These are phyloP conservation scores for Myiothlypis coronata DNA, from an alignment of 2,797 vertebrate genomes.

Conservation along the genomic window DNA sequence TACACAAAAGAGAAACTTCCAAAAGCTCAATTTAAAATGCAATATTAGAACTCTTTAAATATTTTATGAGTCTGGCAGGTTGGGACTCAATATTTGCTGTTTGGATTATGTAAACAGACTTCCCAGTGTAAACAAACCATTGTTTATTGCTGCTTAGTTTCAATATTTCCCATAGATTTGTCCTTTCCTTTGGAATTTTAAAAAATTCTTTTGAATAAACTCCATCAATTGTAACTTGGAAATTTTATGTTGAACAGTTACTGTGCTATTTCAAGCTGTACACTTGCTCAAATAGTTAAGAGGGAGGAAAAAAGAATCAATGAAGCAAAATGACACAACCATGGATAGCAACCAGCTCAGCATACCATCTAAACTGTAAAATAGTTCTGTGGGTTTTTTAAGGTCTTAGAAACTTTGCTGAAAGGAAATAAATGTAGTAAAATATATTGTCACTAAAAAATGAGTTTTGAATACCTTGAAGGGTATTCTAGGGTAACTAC, in stretches of 20 bases:
- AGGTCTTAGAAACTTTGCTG: not conserved
- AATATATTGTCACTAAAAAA: not conserved
- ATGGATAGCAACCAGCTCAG: not conserved
- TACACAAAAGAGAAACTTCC: not conserved
- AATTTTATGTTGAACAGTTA: not conserved
- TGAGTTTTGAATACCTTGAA: not conserved
- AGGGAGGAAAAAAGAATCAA: not conserved
- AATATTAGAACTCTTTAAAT: not conserved
- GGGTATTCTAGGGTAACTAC: not conserved
- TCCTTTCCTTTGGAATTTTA: not conserved
- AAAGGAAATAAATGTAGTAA: not conserved
- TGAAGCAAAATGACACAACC: not conserved
- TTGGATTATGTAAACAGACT: not conserved
- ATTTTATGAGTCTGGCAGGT: not conserved
- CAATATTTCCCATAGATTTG: not conserved
- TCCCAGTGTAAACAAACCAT: not conserved
- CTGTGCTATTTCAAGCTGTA: not conserved
- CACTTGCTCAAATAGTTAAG: not conserved
- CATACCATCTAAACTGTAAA: not conserved
- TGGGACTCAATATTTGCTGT: not conserved
- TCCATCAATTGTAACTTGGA: not conserved
- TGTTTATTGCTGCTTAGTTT: slow-evolving; percentile 20
- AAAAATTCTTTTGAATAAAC: not conserved
- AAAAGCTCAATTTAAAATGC: not conserved
- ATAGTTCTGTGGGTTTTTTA: not conserved